These are phyloP conservation scores for Lepidurus apus DNA, from an alignment of 1,140 invertebrate species.

Conservation along the genomic window DNA sequence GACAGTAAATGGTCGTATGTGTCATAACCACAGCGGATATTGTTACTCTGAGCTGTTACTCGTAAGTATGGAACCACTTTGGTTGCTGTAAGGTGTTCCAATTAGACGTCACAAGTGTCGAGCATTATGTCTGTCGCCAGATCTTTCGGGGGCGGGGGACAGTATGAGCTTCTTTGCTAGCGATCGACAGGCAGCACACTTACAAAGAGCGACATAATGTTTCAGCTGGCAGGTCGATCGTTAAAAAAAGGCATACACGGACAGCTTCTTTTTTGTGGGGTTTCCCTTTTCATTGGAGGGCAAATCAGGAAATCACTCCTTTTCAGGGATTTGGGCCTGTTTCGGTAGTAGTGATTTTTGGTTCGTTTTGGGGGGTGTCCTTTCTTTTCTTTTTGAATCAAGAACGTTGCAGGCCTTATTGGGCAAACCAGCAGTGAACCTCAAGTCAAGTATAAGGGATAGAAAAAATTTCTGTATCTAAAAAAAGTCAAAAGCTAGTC, in stretches of 20 bases:
- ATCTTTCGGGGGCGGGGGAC: no score
- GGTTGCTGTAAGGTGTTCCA: background rate
- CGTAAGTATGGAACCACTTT: no score
- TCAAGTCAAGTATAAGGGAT: background rate
- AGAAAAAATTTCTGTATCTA: background rate
- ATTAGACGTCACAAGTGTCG: background rate
- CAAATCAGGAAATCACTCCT: background rate
- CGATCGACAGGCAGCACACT: background rate
- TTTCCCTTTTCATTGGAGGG: background rate
- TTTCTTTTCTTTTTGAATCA: background rate
- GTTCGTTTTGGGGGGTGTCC: background rate
- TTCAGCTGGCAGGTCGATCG: background rate
- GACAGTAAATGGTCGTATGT: background rate
- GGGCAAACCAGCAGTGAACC: constrained; percentile 9
- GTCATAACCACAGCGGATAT: background rate
- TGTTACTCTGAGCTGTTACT: no score
- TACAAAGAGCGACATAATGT: background rate
- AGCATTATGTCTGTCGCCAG: no score
- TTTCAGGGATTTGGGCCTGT: background rate
- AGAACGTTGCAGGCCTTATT: background rate
- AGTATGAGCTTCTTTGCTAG: background rate
- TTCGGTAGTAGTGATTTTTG: background rate
- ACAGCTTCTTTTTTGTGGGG: background rate
- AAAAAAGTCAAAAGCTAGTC: background rate
- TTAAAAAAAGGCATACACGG: background rate